Conservation (phyloP, 1,140 invertebrate species). For the Phthorimaea operculella region DNA sequence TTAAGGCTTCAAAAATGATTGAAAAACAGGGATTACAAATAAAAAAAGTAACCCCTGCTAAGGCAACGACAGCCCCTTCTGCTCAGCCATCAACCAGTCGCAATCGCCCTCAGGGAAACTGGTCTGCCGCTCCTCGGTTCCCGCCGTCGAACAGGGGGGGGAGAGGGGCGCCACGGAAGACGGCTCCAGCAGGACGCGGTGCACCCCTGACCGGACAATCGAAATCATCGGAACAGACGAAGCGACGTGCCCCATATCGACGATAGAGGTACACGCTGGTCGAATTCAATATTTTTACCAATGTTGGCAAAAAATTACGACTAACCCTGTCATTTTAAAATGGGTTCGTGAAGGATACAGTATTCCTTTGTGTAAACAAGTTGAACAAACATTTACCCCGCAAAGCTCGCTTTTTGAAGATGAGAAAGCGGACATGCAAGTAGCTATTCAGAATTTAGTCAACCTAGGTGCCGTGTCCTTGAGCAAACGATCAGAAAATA, state of each 20-base stretch:
- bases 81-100: background rate
- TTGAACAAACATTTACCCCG: background rate
- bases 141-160: conserved; percentile 8
- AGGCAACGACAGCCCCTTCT: background rate
- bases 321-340: conserved; percentile 5
- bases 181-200: background rate
- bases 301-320: conserved; percentile 7
- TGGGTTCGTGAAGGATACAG: conserved; percentile 5
- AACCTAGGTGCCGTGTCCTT: conserved; percentile 9
- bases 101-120: conserved; percentile 10
- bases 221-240: background rate
- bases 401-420: background rate
- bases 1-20: conserved; percentile 22
- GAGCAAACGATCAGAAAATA: background rate
- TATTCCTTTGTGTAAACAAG: conserved; percentile 1
- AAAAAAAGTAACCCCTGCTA: conserved; percentile 7
- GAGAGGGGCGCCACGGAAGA: background rate
- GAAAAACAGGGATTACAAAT: conserved; percentile 25
- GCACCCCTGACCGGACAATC: background rate
- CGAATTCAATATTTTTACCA: background rate
- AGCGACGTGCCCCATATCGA: conserved; percentile 7
- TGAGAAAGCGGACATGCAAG: conserved; percentile 4
- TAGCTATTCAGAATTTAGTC: conserved; percentile 15
- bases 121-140: conserved; percentile 9
- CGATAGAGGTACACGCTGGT: conserved; percentile 11